Evolutionary conservation across 92 coral and sea anemone species (phyloP), one percentile per base, ranked within the genome.

Genomic region (Epizoanthus rinbou): DNA sequence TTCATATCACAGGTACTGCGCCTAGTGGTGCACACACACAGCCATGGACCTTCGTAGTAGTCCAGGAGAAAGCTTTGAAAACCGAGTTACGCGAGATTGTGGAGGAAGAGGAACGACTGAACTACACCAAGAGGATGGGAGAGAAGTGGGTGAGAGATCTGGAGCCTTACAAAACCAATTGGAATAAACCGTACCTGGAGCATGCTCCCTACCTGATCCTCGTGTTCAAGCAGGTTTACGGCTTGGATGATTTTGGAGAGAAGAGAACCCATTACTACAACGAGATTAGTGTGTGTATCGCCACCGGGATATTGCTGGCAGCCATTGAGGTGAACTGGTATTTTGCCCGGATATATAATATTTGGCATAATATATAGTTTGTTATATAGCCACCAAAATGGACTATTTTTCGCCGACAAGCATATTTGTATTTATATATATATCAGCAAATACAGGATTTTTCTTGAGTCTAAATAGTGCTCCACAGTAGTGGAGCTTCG

Each of bases 41-140:
- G 39, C 98, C 98, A 19, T 95, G 97, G 97, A 91, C 92, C 3
- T 91, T 89, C 69, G 94, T 93, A 14, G 93, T 90, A 21, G 90
- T 94, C 21, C 86, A 87, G 21, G 76, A 90, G 64, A 74, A 81
- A 66, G 58, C 85, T 1, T 62, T 93, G 7, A 95, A 95, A 79
- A 68, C 83, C 9, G 73, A 88, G 69, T 85, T 93, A 73, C 90
- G 94, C 5, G 81, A 73, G 23, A 73, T 90, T 50, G 94, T 95
- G 41, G 98, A 95, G 82, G 98, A 95, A 45, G 94, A 95, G 70
- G 98, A 95, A 65, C 85, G 87, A 57, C 43, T 90, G 5, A 95
- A 95, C 85, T 95, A 93, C 69, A 85, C 93, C 0, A 93, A 91
- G 73, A 75, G 98, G 57, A 94, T 97, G 99, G 99, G 99, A n/a